Percentiles rank a stretch among this genome's conserved stretches.
phyloP scores from a whole-genome alignment of 2,888 invertebrate species.

The Leptopilina drosophilae region DNA sequence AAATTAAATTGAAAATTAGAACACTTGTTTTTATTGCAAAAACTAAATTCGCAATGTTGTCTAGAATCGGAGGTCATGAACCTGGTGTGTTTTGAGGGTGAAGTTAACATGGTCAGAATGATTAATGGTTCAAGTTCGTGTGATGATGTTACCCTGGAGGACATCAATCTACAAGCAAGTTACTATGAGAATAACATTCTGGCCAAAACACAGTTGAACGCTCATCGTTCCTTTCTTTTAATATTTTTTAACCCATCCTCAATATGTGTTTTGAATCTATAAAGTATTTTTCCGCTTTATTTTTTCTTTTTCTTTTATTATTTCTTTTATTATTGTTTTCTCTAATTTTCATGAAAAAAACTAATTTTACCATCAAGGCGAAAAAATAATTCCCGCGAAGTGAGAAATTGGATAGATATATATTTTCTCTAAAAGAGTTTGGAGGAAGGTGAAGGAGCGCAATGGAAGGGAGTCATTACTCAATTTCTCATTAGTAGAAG shows the following conservation, averaged over 20 bases:
- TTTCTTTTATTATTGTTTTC: too few species aligned
- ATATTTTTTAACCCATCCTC: too few species aligned
- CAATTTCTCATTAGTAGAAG: constrained; percentile 72
- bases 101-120: constrained; percentile 69
- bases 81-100: constrained; percentile 67
- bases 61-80: constrained; percentile 61
- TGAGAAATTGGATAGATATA: not conserved
- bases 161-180: constrained; percentile 65
- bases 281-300: too few species aligned
- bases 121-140: constrained; percentile 66
- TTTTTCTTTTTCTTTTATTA: too few species aligned
- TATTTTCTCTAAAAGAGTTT: not conserved
- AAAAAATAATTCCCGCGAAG: too few species aligned
- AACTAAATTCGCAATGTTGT: constrained; percentile 50
- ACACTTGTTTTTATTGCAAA: constrained; percentile 38
- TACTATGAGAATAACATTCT: constrained; percentile 48
- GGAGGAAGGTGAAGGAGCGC: not conserved
- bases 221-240: not conserved
- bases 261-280: too few species aligned
- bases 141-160: constrained; percentile 67
- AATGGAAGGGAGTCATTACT: constrained; percentile 66
- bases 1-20: too few species aligned
- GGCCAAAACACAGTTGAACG: constrained; percentile 45
- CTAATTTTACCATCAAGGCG: too few species aligned
- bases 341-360: too few species aligned